Conservation (phyloP, 2,888 invertebrate genomes). For the Catocala sponsa region DNA sequence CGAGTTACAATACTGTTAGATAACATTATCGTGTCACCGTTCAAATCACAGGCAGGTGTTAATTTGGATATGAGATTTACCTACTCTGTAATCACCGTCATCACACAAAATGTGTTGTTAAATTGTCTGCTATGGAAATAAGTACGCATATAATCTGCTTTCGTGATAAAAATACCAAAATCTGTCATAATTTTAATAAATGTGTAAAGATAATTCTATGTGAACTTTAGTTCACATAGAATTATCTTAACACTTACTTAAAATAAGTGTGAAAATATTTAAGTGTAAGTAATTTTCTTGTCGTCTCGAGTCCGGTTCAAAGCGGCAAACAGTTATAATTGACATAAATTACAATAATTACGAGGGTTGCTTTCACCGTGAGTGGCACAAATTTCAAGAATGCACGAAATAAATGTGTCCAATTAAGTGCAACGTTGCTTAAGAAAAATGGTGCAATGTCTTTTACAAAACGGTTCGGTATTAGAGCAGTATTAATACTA, state of each 20-base stretch:
- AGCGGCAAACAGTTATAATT: conserved; percentile 34
- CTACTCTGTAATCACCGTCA: too few relatives aligned
- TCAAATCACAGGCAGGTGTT: too few relatives aligned
- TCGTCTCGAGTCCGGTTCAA: conserved; percentile 11
- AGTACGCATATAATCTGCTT: not conserved
- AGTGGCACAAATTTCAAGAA: conserved; percentile 24
- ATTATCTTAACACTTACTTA: conserved; percentile 29
- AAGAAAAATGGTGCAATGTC: conserved; percentile 13
- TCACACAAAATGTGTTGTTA: too few relatives aligned
- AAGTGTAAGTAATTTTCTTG: conserved; percentile 34
- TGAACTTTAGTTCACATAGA: conserved; percentile 13
- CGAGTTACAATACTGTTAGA: too few relatives aligned
- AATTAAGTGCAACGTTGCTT: conserved; percentile 6
- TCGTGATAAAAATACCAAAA: not conserved
- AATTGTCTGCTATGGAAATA: not conserved
- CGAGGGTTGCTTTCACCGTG: conserved; percentile 39
- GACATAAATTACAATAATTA: conserved; percentile 40
- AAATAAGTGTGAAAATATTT: conserved; percentile 26
- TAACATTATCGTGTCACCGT: too few relatives aligned
- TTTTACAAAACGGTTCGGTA: not conserved
- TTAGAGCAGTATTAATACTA: conserved; percentile 13
- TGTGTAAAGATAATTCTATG: too few relatives aligned
- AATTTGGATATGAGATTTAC: too few relatives aligned
- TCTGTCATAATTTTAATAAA: conserved; percentile 6
- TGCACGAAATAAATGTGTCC: conserved; percentile 7